A percentile compares a stretch with the other conserved stretches of the same genome.
These are phyloP conservation scores for Anguilla megastoma DNA, from an alignment of 2,797 vertebrate species.

Conservation along the genomic window DNA sequence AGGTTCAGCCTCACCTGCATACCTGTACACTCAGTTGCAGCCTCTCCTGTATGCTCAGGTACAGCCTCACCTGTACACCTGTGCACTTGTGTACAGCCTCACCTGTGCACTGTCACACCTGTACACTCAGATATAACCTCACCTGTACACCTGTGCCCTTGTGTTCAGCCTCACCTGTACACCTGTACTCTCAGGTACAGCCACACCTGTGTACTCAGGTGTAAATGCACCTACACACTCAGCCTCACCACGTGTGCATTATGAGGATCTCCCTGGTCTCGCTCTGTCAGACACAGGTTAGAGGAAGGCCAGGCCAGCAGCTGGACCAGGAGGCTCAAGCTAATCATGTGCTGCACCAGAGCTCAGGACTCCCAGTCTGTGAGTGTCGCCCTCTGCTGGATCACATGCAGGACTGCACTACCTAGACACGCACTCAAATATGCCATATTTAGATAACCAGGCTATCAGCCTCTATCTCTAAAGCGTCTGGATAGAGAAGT, in stretches of 20 bases:
- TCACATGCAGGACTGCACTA: background rate
- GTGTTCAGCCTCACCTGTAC: too few species aligned
- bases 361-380: slow-evolving; percentile 98
- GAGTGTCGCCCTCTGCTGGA: slow-evolving; percentile 59
- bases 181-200: too few species aligned
- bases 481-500: background rate
- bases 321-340: slow-evolving; percentile 94
- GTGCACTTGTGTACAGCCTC: too few species aligned
- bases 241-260: background rate
- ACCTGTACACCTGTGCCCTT: too few species aligned
- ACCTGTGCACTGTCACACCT: too few species aligned
- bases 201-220: too few species aligned
- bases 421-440: background rate
- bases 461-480: background rate
- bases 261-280: background rate
- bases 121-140: too few species aligned
- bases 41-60: too few species aligned
- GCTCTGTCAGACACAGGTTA: slow-evolving; percentile 82
- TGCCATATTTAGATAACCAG: background rate
- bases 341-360: slow-evolving; percentile 96
- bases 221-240: too few species aligned
- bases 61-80: too few species aligned
- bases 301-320: slow-evolving; percentile 98
- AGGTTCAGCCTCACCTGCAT: too few species aligned
- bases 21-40: too few species aligned